Evolutionary conservation across 2,797 vertebrate species (phyloP).

Genomic region (Gorsachius magnificus): DNA sequence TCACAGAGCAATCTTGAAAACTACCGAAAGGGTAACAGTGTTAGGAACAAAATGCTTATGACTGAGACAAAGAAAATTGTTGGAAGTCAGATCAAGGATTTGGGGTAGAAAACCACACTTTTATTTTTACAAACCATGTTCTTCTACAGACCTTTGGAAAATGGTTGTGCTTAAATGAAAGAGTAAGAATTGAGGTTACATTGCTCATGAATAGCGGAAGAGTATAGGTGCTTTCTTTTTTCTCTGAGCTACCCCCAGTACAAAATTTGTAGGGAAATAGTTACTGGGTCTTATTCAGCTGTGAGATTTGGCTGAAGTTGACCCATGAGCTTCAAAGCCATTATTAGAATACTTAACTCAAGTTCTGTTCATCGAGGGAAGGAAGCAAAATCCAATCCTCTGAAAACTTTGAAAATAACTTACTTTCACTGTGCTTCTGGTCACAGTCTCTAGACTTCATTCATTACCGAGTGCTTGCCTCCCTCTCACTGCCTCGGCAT

Average conservation of each 20-base stretch:
- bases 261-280: background rate
- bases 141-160: background rate
- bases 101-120: background rate
- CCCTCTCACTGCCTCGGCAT: background rate
- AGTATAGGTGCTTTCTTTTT: fast-evolving
- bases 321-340: background rate
- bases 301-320: background rate
- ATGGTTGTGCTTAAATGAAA: background rate
- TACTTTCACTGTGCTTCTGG: background rate
- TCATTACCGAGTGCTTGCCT: background rate
- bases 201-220: background rate
- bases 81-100: background rate
- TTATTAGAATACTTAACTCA: background rate
- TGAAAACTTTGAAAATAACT: background rate
- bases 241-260: background rate
- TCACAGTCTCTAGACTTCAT: background rate
- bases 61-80: background rate
- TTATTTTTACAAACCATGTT: background rate
- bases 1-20: background rate
- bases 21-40: background rate
- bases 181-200: background rate
- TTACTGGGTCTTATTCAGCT: background rate
- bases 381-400: background rate
- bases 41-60: background rate
- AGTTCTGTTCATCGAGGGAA: background rate